phyloP scores from a whole-genome alignment of 2,888 invertebrate genomes.

The Sisyra terminalis region DNA sequence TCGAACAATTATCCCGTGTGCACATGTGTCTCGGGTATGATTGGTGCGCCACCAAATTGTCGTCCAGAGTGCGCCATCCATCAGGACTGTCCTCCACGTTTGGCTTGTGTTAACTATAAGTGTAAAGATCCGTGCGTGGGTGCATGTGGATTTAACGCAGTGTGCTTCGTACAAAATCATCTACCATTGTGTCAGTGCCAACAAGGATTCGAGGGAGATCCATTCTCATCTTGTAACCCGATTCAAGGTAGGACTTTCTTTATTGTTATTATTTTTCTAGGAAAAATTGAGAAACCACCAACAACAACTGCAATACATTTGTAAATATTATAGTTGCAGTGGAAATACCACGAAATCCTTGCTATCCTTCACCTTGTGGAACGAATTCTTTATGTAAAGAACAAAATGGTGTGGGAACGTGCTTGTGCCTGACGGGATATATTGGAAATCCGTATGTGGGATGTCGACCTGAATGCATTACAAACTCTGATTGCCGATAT shows the following conservation, averaged over 20 bases:
- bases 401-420: conserved; percentile 57
- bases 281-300: neutral
- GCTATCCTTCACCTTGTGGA: conserved; percentile 65
- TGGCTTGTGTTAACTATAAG: conserved; percentile 53
- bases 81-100: conserved; percentile 57
- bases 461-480: conserved; percentile 66
- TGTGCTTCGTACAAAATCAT: conserved; percentile 57
- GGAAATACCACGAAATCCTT: conserved; percentile 49
- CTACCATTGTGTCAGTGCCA: conserved; percentile 59
- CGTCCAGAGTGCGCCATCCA: conserved; percentile 63
- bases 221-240: conserved; percentile 55
- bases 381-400: conserved; percentile 63
- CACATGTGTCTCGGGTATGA: conserved; percentile 52
- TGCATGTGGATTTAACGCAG: conserved; percentile 60
- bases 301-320: neutral
- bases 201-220: conserved; percentile 62
- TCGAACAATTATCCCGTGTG: conserved; percentile 51
- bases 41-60: conserved; percentile 65
- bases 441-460: conserved; percentile 63
- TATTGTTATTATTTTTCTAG: neutral
- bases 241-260: conserved; percentile 23
- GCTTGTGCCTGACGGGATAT: conserved; percentile 56
- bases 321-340: conserved; percentile 18
- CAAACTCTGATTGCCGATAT: conserved; percentile 57
- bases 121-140: conserved; percentile 64